phyloP scores from a whole-genome alignment of 2,797 vertebrate species.

The Phrynocephalus guinanensis region DNA sequence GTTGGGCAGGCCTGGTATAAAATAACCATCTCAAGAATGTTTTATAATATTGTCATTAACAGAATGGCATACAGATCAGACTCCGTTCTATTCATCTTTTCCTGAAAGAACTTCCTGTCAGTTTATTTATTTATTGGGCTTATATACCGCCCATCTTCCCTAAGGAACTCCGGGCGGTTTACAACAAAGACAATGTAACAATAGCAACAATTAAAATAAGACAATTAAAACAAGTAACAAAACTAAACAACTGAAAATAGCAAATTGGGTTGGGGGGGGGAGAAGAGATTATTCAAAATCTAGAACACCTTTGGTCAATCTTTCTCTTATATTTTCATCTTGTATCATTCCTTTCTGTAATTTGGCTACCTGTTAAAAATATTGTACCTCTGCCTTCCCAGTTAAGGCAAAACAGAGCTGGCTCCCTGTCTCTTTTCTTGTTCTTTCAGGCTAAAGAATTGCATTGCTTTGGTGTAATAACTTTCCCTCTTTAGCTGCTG shows the following conservation, averaged over 20 bases:
- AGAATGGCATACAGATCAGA: not conserved
- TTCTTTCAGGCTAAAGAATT: slow-evolving; percentile 62
- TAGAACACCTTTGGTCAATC: slow-evolving; percentile 52
- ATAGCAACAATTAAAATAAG: too few species aligned
- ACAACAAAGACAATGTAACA: too few species aligned
- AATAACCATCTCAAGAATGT: fast-evolving
- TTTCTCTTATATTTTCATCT: slow-evolving; percentile 49
- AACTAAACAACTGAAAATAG: too few species aligned
- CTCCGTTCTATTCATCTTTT: not conserved
- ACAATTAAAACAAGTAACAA: too few species aligned
- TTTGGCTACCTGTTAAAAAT: slow-evolving; percentile 61
- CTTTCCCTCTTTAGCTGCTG: slow-evolving; percentile 78
- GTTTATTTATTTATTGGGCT: not conserved
- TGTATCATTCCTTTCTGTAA: slow-evolving; percentile 44
- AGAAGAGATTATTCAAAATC: slow-evolving; percentile 58
- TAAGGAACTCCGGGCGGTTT: too few species aligned
- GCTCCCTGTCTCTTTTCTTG: slow-evolving; percentile 31
- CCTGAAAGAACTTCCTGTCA: slow-evolving; percentile 7
- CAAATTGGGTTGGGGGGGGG: too few species aligned
- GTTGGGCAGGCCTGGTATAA: too few species aligned
- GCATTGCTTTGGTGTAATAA: slow-evolving; percentile 74
- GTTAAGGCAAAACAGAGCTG: not conserved
- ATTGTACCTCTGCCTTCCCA: slow-evolving; percentile 43
- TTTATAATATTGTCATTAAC: not conserved
- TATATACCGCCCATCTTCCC: too few species aligned